Conservation (phyloP, 2,797 vertebrate genomes). For the Eospalax fontanierii region DNA sequence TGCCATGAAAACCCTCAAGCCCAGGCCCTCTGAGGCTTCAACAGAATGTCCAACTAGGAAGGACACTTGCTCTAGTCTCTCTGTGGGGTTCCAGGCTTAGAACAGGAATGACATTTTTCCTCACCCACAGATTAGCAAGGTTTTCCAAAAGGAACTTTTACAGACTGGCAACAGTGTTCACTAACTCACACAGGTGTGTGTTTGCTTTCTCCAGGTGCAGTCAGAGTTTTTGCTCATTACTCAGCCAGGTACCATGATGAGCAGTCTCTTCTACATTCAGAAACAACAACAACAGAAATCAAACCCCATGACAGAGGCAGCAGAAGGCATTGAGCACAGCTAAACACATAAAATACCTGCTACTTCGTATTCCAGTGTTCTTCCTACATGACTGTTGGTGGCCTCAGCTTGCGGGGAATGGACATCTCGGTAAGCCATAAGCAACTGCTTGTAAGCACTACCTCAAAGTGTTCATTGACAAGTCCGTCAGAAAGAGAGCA, state of each 20-base stretch:
- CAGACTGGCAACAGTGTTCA: background rate
- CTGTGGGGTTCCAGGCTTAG: background rate
- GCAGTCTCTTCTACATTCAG: background rate
- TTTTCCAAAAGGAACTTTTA: slow-evolving; percentile 18
- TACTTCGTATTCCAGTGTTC: background rate
- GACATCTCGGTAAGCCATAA: background rate
- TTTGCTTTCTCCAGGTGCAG: background rate
- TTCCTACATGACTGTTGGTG: too few species aligned
- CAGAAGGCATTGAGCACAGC: background rate
- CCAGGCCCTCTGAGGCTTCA: background rate
- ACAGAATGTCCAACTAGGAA: background rate
- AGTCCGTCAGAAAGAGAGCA: background rate
- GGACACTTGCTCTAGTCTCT: background rate
- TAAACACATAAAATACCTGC: background rate
- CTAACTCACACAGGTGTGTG: background rate
- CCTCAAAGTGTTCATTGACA: background rate
- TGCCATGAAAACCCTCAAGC: background rate
- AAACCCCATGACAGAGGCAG: background rate
- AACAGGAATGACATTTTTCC: background rate
- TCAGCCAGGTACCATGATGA: background rate
- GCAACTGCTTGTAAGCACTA: background rate
- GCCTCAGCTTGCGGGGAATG: too few species aligned
- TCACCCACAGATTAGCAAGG: background rate
- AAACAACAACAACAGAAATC: background rate
- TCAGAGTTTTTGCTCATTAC: background rate